These are phyloP conservation scores for Lipotes vexillifer DNA, from an alignment of 2,113 vertebrate genomes.

Conservation along the genomic window DNA sequence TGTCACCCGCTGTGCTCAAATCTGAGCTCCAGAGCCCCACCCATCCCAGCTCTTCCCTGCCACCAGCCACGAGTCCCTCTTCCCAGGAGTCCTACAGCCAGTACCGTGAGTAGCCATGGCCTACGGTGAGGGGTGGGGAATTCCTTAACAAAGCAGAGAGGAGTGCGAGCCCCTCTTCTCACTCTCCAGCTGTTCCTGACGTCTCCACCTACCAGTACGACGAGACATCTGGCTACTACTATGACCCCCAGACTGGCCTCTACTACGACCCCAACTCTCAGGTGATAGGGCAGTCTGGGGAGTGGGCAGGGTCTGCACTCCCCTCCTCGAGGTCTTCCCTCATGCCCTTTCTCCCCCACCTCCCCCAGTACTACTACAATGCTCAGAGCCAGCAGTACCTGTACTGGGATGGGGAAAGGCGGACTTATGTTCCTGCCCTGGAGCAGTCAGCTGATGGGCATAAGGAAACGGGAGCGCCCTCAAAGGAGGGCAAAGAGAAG, in stretches of 20 bases:
- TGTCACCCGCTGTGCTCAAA: constrained; percentile 74
- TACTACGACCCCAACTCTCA: constrained; percentile 93
- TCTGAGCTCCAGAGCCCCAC: constrained; percentile 73
- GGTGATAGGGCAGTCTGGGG: constrained; percentile 71
- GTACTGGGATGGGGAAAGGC: constrained; percentile 92
- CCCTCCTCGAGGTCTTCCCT: neutral
- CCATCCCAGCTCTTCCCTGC: constrained; percentile 60
- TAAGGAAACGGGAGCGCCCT: constrained; percentile 74
- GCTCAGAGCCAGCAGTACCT: constrained; percentile 90
- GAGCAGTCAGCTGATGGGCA: constrained; percentile 76
- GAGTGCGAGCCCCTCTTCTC: neutral
- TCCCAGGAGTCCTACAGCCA: constrained; percentile 75
- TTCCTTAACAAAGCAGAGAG: neutral
- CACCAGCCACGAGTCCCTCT: constrained; percentile 56
- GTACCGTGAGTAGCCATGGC: constrained; percentile 72
- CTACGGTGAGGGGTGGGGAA: neutral
- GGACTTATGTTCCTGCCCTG: constrained; percentile 85
- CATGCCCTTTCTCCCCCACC: neutral
- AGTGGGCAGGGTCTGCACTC: neutral
- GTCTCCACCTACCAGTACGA: constrained; percentile 93
- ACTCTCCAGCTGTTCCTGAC: constrained; percentile 87
- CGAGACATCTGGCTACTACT: constrained; percentile 91
- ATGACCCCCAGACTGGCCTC: constrained; percentile 90
- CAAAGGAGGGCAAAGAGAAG: constrained; percentile 86
- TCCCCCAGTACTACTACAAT: constrained; percentile 91